Base-by-base conservation (phyloP, 2,113 vertebrate species). In the Carassius carassius region DNA sequence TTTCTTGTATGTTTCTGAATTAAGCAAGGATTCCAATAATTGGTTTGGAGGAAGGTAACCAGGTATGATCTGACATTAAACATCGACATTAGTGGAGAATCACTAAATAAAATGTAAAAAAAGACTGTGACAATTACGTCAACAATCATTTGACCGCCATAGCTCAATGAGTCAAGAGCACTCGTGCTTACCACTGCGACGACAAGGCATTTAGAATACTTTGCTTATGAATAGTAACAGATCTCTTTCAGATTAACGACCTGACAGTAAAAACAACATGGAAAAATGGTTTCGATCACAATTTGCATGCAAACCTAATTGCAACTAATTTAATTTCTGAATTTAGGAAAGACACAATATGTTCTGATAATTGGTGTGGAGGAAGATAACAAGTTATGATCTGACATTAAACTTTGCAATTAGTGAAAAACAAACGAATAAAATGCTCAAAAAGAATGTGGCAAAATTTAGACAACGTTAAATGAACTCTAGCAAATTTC, bases 311-410 rank as follows among this genome's bases (percentile, higher is more conserved):
- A 69, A 69, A 69, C 65, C 65, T 29, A 69, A 1, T 69, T 35
- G 32, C 32, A 69, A 70, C 32, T 4, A 21, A 70, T 11, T 70
- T 70, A 21, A 21, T 9, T 70, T 19, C 32, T 1, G 16, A 37
- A 35, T 17, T 29, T 17, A 44, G 1, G 23, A 65, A 16, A 7
- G 3, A 63, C 13, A 29, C 23, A 12, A 12, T 3, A 49, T 49
- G 47, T 49, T 13, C 29, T 32, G 11, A 4, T 73, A 32, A 82
- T 76, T 75, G 6, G 56, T 1, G 47, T 9, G 19, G 44, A 76
- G 56, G 44, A 75, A 86, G 19, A 70, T 65, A 58, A 78, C 58
- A 62, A 85, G 37, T 65, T n/a, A 82, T 23, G 41, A 75, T 32
- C 44, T 16, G 19, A 21, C 41, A 32, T 44, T 81, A 41, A 37